phyloP scores from a whole-genome alignment of 2,888 invertebrate species.

The Leptodirus hochenwartii region DNA sequence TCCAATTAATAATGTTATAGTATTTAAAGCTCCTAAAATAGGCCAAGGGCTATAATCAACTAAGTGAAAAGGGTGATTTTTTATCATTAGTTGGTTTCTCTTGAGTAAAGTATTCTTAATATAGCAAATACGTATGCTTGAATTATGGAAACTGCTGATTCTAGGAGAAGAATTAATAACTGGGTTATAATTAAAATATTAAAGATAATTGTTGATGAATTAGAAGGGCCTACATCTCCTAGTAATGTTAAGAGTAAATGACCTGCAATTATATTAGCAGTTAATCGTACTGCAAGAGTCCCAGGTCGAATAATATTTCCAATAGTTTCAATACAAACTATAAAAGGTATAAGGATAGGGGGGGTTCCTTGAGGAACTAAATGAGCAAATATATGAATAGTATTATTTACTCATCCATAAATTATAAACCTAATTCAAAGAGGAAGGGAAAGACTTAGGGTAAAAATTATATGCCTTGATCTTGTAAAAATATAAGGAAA shows the following conservation, averaged over 20 bases:
- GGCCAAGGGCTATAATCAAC: slow-evolving; percentile 46
- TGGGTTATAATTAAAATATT: slow-evolving; percentile 23
- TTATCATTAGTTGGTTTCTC: slow-evolving; percentile 42
- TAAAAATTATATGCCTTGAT: slow-evolving; percentile 42
- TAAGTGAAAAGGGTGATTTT: slow-evolving; percentile 45
- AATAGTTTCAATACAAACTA: slow-evolving; percentile 57
- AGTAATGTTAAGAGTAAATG: slow-evolving; percentile 46
- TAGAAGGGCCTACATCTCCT: slow-evolving; percentile 26
- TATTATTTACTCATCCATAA: slow-evolving; percentile 42
- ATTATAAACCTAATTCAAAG: slow-evolving; percentile 47
- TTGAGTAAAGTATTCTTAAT: slow-evolving; percentile 45
- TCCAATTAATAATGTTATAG: slow-evolving; percentile 36
- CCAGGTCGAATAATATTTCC: slow-evolving; percentile 52
- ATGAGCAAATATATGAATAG: slow-evolving; percentile 44
- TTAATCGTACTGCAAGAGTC: slow-evolving; percentile 49
- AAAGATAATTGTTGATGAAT: slow-evolving; percentile 16
- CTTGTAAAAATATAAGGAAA: slow-evolving; percentile 54
- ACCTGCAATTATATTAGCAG: slow-evolving; percentile 62
- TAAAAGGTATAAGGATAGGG: slow-evolving; percentile 43
- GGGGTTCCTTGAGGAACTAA: slow-evolving; percentile 52
- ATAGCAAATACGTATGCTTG: slow-evolving; percentile 49
- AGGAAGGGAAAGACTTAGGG: slow-evolving; percentile 38
- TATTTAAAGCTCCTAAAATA: slow-evolving; percentile 36
- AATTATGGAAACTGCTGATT: slow-evolving; percentile 42
- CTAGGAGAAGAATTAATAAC: slow-evolving; percentile 34